phyloP scores from a whole-genome alignment of 2,888 invertebrate genomes.

The Teleiodes luculella region DNA sequence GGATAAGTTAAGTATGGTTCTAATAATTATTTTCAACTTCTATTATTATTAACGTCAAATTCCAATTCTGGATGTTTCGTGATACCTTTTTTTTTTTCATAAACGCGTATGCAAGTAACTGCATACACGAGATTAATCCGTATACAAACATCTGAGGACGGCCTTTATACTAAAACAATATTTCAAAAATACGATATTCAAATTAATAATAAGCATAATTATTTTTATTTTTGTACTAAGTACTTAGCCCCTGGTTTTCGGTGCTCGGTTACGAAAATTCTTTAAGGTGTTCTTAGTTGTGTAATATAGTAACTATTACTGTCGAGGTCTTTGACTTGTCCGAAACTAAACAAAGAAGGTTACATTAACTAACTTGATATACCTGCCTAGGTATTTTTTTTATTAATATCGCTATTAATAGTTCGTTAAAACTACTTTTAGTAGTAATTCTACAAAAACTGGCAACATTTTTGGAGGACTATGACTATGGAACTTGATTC shows the following conservation, averaged over 20 bases:
- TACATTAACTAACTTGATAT: background rate
- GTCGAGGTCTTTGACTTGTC: slow-evolving; percentile 62
- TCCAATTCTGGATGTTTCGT: background rate
- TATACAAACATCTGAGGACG: background rate
- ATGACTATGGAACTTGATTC: too few species aligned
- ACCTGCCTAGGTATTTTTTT: background rate
- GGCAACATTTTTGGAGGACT: background rate
- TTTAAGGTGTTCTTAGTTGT: slow-evolving; percentile 25
- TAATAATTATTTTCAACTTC: too few species aligned
- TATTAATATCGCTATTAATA: background rate
- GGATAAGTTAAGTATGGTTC: slow-evolving; percentile 6
- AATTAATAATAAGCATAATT: slow-evolving; percentile 6
- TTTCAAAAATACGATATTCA: background rate
- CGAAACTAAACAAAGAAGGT: slow-evolving; percentile 32
- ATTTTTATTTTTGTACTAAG: slow-evolving; percentile 5
- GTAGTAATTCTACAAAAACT: background rate
- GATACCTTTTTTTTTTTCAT: background rate
- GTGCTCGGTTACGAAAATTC: slow-evolving; percentile 46
- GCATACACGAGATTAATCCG: background rate
- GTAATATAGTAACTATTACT: slow-evolving; percentile 35
- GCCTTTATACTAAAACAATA: background rate
- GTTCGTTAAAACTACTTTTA: background rate
- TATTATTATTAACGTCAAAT: background rate
- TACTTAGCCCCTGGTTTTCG: slow-evolving; percentile 29
- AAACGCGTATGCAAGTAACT: background rate